Conservation (phyloP, 1,140 invertebrate genomes). For the Dreissena rostriformis region DNA sequence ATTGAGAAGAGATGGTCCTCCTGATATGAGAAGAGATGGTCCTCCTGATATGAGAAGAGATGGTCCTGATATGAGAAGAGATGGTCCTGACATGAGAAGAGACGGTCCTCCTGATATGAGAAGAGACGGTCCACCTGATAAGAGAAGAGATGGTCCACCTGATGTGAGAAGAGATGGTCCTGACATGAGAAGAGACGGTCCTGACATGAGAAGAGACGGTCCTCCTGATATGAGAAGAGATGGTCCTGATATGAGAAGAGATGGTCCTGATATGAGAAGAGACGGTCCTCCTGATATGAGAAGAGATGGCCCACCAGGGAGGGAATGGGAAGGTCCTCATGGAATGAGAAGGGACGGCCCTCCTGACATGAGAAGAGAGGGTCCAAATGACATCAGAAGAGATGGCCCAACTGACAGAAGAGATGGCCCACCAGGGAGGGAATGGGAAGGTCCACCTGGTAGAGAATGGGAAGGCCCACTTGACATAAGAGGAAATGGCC, state of each 20-base stretch:
- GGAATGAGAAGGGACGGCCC: background rate
- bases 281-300: background rate
- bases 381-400: constrained; percentile 9
- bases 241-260: constrained; percentile 34
- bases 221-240: constrained; percentile 18
- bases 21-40: constrained; percentile 34
- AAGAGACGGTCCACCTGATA: constrained; percentile 10
- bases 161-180: background rate
- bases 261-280: constrained; percentile 27
- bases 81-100: constrained; percentile 21
- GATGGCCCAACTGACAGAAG: constrained; percentile 10
- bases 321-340: background rate
- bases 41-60: constrained; percentile 45
- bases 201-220: background rate
- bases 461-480: too few relatives aligned
- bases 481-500: background rate
- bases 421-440: background rate
- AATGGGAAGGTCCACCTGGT: constrained; percentile 5
- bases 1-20: background rate
- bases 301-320: constrained; percentile 9
- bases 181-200: background rate
- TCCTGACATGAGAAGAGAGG: background rate
- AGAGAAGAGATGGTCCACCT: background rate
- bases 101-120: constrained; percentile 17
- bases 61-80: constrained; percentile 35